Conservation (phyloP, 1,140 invertebrate species). For the Drosophila gunungcola region DNA sequence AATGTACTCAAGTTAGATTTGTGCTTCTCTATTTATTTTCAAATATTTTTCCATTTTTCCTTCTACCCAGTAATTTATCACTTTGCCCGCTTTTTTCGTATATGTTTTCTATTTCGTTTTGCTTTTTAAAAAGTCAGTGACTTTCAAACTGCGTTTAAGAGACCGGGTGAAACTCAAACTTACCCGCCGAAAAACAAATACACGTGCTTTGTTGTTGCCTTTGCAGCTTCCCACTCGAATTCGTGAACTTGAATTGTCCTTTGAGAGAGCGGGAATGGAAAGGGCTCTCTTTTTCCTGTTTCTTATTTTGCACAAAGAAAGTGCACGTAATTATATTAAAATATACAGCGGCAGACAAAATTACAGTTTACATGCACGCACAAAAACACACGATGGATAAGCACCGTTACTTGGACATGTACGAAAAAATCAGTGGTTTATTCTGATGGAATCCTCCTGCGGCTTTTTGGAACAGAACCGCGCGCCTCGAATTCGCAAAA, state of each 20-base stretch:
- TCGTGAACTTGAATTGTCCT: conserved; percentile 76
- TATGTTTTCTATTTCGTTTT: not conserved
- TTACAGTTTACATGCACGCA: conserved; percentile 56
- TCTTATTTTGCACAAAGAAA: conserved; percentile 45
- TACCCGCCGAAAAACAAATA: conserved; percentile 50
- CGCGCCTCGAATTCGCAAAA: conserved; percentile 77
- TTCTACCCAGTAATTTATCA: conserved; percentile 29
- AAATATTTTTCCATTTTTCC: conserved; percentile 22
- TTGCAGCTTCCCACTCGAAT: conserved; percentile 55
- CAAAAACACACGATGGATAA: conserved; percentile 12
- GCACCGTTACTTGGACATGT: conserved; percentile 56
- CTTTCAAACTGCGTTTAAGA: conserved; percentile 40
- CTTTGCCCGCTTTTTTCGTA: conserved; percentile 11
- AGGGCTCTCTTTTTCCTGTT: conserved; percentile 3
- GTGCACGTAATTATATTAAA: conserved; percentile 70
- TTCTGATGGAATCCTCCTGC: conserved; percentile 24
- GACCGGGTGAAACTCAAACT: conserved; percentile 54
- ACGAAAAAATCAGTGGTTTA: conserved; percentile 35
- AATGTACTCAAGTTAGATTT: conserved; percentile 21
- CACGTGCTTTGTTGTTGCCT: conserved; percentile 22
- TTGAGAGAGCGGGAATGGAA: conserved; percentile 29
- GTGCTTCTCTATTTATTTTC: conserved; percentile 11
- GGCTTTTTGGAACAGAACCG: conserved; percentile 45
- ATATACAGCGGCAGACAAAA: conserved; percentile 67
- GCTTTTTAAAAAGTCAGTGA: conserved; percentile 21